A percentile compares a stretch with the other conserved stretches of the same genome.
These are phyloP conservation scores for Tiliacea citrago DNA, from an alignment of 2,888 invertebrate species.

Conservation along the genomic window DNA sequence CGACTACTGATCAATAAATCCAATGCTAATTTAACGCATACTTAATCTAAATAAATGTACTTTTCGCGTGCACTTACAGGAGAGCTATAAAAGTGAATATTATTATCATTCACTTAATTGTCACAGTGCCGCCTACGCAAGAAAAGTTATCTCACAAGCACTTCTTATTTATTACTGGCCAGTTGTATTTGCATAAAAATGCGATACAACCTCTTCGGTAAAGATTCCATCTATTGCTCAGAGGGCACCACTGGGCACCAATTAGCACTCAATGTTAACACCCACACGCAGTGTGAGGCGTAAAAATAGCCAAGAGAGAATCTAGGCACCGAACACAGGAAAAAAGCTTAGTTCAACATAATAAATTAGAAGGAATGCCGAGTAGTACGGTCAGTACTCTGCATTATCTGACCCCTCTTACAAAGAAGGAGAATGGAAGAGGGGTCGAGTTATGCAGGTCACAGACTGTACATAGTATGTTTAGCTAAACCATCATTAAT, in stretches of 20 bases:
- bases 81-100: constrained; percentile 18
- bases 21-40: constrained; percentile 19
- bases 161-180: constrained; percentile 60
- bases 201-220: constrained; percentile 66
- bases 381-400: too few relatives aligned
- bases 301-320: constrained; percentile 46
- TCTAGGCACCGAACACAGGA: constrained; percentile 14
- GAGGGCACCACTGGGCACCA: constrained; percentile 61
- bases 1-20: constrained; percentile 23
- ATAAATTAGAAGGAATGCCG: constrained; percentile 16
- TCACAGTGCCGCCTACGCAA: constrained; percentile 45
- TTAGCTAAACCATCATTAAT: constrained; percentile 1
- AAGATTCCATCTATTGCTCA: constrained; percentile 62
- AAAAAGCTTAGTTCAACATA: constrained; percentile 24
- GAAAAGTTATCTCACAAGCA: constrained; percentile 48
- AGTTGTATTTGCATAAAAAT: constrained; percentile 73
- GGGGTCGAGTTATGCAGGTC: too few relatives aligned
- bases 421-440: too few relatives aligned
- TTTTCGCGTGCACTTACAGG: constrained; percentile 38
- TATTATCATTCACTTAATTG: constrained; percentile 44
- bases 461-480: not conserved
- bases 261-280: constrained; percentile 74
- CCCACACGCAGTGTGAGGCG: constrained; percentile 59
- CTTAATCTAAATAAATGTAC: constrained; percentile 30
- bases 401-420: too few relatives aligned